A percentile compares a stretch with the other conserved stretches of the same genome.
Evolutionary conservation across 2,797 vertebrate genomes (phyloP).

Genomic region (Cottoperca gobio): DNA sequence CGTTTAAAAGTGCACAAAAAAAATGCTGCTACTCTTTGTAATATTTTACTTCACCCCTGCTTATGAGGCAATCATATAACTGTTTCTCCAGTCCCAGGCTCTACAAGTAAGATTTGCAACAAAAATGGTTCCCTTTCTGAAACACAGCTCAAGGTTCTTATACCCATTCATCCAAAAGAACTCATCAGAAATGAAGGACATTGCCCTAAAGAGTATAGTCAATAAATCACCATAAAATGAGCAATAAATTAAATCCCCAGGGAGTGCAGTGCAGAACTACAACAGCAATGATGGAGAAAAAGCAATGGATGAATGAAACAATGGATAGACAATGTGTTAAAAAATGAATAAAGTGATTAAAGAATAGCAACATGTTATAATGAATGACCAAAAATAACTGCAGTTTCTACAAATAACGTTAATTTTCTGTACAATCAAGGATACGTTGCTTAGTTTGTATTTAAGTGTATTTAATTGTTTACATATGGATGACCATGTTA

Average conservation of each 20-base stretch:
- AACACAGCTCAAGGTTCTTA: too few species aligned
- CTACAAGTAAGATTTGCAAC: background rate
- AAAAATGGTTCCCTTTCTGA: too few species aligned
- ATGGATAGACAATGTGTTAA: too few species aligned
- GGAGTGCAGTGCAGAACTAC: too few species aligned
- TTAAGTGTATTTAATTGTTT: background rate
- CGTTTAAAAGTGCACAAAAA: background rate
- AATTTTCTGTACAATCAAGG: conserved; percentile 12
- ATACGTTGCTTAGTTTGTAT: conserved; percentile 2
- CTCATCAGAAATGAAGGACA: background rate
- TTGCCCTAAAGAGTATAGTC: background rate
- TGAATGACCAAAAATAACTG: too few species aligned
- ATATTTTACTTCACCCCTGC: background rate
- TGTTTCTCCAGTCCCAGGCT: background rate
- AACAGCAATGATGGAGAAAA: too few species aligned
- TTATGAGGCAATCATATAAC: background rate
- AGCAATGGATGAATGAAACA: too few species aligned
- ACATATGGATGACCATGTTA: conserved; percentile 18
- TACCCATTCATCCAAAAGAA: too few species aligned
- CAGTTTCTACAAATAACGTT: background rate
- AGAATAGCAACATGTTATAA: background rate
- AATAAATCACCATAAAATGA: background rate
- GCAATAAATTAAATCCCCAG: background rate
- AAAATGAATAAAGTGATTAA: background rate
- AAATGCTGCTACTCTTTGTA: background rate